Percentiles rank a stretch among this genome's conserved stretches.
phyloP scores from a whole-genome alignment of 2,797 vertebrate genomes.

The Spinus olivaceus region DNA sequence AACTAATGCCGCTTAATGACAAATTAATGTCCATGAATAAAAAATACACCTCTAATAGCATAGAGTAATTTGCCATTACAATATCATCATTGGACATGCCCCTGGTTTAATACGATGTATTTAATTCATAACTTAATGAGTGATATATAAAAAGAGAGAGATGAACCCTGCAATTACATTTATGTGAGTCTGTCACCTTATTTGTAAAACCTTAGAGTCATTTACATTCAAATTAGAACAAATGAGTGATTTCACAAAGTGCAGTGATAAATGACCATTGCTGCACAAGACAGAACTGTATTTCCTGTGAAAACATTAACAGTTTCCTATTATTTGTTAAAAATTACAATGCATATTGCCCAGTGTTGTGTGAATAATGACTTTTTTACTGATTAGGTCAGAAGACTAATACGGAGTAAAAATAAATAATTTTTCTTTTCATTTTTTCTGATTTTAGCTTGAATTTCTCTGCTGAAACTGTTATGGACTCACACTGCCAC shows the following conservation, averaged over 20 bases:
- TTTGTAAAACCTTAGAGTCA: slow-evolving; percentile 88
- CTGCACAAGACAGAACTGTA: slow-evolving; percentile 77
- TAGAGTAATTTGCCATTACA: slow-evolving; percentile 88
- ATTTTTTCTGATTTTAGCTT: slow-evolving; percentile 61
- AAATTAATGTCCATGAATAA: slow-evolving; percentile 90
- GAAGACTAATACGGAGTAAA: slow-evolving; percentile 80
- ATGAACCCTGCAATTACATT: slow-evolving; percentile 88
- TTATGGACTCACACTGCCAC: slow-evolving; percentile 77
- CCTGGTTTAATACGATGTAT: slow-evolving; percentile 89
- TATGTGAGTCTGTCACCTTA: slow-evolving; percentile 89
- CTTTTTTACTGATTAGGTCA: slow-evolving; percentile 84
- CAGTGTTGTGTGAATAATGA: slow-evolving; percentile 84
- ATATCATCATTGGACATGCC: slow-evolving; percentile 90
- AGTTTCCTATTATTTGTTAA: slow-evolving; percentile 84
- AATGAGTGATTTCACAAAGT: slow-evolving; percentile 88
- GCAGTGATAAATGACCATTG: slow-evolving; percentile 83
- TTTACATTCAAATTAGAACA: slow-evolving; percentile 89
- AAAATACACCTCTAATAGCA: slow-evolving; percentile 88
- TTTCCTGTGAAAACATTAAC: slow-evolving; percentile 81
- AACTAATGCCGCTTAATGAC: slow-evolving; percentile 88
- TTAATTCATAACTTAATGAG: slow-evolving; percentile 90
- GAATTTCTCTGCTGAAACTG: slow-evolving; percentile 45
- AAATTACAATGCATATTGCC: slow-evolving; percentile 83
- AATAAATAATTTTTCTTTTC: slow-evolving; percentile 83
- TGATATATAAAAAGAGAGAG: slow-evolving; percentile 88